Percentiles rank a stretch among this genome's conserved stretches.
These are phyloP conservation scores for Hycleus cichorii DNA, from an alignment of 1,140 invertebrate genomes.

Conservation along the genomic window DNA sequence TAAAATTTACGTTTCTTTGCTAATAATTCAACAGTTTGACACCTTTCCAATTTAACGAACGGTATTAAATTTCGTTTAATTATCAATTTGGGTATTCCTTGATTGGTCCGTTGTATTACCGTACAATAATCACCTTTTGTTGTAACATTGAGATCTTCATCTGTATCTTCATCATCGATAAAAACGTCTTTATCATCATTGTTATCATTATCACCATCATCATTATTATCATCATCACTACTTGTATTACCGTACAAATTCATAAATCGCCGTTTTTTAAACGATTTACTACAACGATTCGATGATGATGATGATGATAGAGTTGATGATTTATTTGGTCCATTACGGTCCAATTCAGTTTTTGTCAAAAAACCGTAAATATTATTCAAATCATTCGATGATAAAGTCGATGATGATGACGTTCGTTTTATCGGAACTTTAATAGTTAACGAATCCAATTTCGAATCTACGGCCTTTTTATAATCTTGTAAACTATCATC, in stretches of 20 bases:
- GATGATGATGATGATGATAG: neutral
- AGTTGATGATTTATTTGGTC: slow-evolving; percentile 21
- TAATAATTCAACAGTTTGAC: slow-evolving; percentile 18
- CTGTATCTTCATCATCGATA: slow-evolving; percentile 8
- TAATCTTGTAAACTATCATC: slow-evolving; percentile 27
- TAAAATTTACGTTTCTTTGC: slow-evolving; percentile 22
- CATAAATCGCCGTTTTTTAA: no score
- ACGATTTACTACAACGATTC: no score
- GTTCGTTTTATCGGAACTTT: slow-evolving; percentile 25
- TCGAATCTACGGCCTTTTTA: slow-evolving; percentile 29
- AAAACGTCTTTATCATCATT: slow-evolving; percentile 15
- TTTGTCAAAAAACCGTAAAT: slow-evolving; percentile 32
- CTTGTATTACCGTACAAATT: no score
- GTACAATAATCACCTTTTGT: slow-evolving; percentile 20
- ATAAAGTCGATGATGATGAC: slow-evolving; percentile 4
- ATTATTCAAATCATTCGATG: slow-evolving; percentile 27
- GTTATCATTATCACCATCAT: slow-evolving; percentile 19
- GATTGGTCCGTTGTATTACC: slow-evolving; percentile 20
- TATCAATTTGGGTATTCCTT: slow-evolving; percentile 32
- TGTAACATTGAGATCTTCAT: slow-evolving; percentile 3
- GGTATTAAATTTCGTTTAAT: slow-evolving; percentile 31
- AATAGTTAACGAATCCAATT: slow-evolving; percentile 30
- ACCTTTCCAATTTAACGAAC: slow-evolving; percentile 27
- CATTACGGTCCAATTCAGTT: slow-evolving; percentile 11
- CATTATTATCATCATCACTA: slow-evolving; percentile 13